phyloP scores from a whole-genome alignment of 1,140 invertebrate species.

The Apocrypta bakeri region DNA sequence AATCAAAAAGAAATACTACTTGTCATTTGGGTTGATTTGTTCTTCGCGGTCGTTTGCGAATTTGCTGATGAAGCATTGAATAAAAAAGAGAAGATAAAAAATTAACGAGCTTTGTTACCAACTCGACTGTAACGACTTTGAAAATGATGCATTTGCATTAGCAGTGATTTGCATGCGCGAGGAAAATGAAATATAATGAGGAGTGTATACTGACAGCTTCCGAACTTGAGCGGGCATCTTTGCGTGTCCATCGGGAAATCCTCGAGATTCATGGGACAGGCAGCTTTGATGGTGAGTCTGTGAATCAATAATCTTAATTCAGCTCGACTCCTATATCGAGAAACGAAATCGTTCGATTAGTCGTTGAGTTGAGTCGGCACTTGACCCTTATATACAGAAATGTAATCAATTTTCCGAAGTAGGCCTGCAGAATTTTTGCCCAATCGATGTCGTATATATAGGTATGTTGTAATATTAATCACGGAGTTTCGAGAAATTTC shows the following conservation, averaged over 20 bases:
- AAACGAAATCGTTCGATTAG: slow-evolving; percentile 11
- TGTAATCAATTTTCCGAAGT: no score
- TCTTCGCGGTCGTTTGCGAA: no score
- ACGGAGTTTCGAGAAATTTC: no score
- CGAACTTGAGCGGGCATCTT: slow-evolving; percentile 88
- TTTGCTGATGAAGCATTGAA: no score
- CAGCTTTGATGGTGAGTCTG: slow-evolving; percentile 93
- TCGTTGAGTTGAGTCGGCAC: neutral
- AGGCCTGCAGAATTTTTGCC: neutral
- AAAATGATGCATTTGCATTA: no score
- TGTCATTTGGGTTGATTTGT: neutral
- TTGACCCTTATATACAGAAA: neutral
- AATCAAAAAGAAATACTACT: slow-evolving; percentile 42
- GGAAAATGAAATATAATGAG: neutral
- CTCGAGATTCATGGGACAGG: slow-evolving; percentile 93
- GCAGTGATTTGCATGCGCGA: no score
- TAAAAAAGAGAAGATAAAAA: no score
- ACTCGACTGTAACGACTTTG: no score
- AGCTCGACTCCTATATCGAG: neutral
- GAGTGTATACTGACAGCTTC: slow-evolving; percentile 85
- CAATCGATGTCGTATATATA: no score
- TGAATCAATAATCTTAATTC: neutral
- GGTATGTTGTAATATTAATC: no score
- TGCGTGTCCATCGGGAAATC: slow-evolving; percentile 95
- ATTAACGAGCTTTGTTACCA: no score